Evolutionary conservation across 2,888 invertebrate species (phyloP), one percentile per base, ranked within the genome.

Genomic region (Sylvicola cinctus): DNA sequence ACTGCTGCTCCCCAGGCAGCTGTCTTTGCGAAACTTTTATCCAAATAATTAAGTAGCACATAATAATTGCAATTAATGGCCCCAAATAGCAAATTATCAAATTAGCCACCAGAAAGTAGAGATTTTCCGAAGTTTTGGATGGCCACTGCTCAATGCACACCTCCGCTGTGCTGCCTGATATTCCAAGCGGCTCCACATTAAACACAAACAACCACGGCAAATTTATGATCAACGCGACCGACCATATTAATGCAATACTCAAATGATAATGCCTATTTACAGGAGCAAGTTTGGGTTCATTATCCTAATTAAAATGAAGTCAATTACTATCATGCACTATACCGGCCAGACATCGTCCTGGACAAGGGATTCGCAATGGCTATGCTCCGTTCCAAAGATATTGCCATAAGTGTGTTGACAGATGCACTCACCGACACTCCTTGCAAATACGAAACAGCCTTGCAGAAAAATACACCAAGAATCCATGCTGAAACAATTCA

Each of bases 371-470:
- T 58, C 44, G 61, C 61, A 40, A 63, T 61, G 34, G 61, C 60
- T 26, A 60, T 47, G 42, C 57, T 66, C 46, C 66, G 56, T 46
- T 67, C 67, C 30, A 64, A 50, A 2, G 66, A 63, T 31, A 67
- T 66, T 33, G 65, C 66, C 33, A 65, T 63, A 32, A 68, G 46
- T 1, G 66, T 66, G 48, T 63, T 64, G 37, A 66, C 63, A 2
- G 65, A 65, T 12, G 66, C 66, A 40, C 62, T 62, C 14, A 67
- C 66, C 4, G 65, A 62, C 7, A 66, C 65, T 8, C 66, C 66
- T 48, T 68, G 66, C 3, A 66, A 50, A 45, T 64, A 68, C 4
- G 66, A 61, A 11, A 64, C 62, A 10, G 60, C 56, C 46, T 65
- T 66, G 48, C 66, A 67, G 48, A 66, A 59, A 39, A 63, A 55